These are phyloP conservation scores for Stramonita haemastoma DNA, from an alignment of 2,888 invertebrate genomes.

Conservation along the genomic window DNA sequence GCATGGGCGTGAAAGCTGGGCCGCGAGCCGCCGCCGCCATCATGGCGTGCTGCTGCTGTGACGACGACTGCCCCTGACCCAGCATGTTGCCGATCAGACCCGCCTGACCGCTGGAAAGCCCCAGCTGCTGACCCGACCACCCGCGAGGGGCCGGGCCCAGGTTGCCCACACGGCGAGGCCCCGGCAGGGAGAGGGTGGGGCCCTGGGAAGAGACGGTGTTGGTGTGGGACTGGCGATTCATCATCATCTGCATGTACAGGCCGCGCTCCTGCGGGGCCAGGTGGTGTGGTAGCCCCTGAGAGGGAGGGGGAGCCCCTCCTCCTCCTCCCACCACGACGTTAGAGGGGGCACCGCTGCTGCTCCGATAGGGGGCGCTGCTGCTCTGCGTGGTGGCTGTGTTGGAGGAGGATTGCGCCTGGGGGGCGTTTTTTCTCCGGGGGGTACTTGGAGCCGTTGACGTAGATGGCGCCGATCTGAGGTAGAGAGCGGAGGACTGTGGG, in stretches of 20 bases:
- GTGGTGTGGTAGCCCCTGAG: slow-evolving; percentile 7
- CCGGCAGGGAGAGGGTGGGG: slow-evolving; percentile 34
- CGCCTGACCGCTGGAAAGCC: background rate
- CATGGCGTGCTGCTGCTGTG: slow-evolving; percentile 19
- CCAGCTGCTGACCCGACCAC: background rate
- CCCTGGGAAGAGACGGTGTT: background rate
- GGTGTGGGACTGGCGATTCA: slow-evolving; percentile 24
- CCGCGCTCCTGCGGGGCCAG: slow-evolving; percentile 20
- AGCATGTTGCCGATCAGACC: slow-evolving; percentile 21
- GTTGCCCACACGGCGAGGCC: slow-evolving; percentile 21
- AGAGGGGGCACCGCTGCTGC: background rate
- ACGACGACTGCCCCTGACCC: background rate
- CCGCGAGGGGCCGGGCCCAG: background rate
- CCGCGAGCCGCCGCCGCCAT: background rate
- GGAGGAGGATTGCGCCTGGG: background rate
- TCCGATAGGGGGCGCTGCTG: background rate
- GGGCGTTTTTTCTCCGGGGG: slow-evolving; percentile 52
- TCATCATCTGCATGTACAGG: slow-evolving; percentile 44
- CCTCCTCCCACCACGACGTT: slow-evolving; percentile 21
- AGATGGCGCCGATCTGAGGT: slow-evolving; percentile 62
- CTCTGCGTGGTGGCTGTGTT: slow-evolving; percentile 2
- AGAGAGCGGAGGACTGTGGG: slow-evolving; percentile 61
- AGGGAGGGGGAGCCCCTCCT: background rate
- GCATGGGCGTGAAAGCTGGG: slow-evolving; percentile 47
- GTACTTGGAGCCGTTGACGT: slow-evolving; percentile 62